These are phyloP conservation scores for Clostera curtula DNA, from an alignment of 2,888 invertebrate genomes.

Conservation along the genomic window DNA sequence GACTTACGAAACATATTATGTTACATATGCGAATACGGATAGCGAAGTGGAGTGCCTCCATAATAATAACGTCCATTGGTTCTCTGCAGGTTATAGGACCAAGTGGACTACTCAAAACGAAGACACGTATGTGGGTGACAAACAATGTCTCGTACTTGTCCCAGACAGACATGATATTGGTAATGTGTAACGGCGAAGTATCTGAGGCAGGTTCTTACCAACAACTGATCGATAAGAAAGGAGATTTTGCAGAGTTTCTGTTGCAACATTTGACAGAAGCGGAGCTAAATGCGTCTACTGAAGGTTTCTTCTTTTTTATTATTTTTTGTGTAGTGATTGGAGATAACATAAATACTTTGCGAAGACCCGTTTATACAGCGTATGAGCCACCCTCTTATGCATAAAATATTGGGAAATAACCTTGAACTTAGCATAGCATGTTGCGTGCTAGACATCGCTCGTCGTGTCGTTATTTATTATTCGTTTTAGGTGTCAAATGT, in stretches of 20 bases:
- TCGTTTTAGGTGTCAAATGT: too few relatives aligned
- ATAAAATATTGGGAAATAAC: too few relatives aligned
- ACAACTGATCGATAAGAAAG: slow-evolving; percentile 88
- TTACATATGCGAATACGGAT: too few relatives aligned
- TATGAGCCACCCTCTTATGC: too few relatives aligned
- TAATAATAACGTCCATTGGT: too few relatives aligned
- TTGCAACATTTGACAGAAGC: slow-evolving; percentile 85
- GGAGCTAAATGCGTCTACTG: slow-evolving; percentile 49
- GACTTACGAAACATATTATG: too few relatives aligned
- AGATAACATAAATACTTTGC: too few relatives aligned
- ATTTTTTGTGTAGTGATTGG: background rate
- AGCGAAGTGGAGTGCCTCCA: too few relatives aligned
- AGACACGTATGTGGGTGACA: slow-evolving; percentile 95
- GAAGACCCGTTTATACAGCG: too few relatives aligned
- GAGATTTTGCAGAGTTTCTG: slow-evolving; percentile 89
- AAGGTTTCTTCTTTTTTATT: slow-evolving; percentile 34
- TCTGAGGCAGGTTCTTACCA: slow-evolving; percentile 93
- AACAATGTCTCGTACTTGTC: slow-evolving; percentile 95
- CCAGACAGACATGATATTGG: slow-evolving; percentile 91
- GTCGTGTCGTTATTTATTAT: too few relatives aligned
- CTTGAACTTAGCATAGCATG: too few relatives aligned
- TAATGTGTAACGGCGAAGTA: slow-evolving; percentile 90
- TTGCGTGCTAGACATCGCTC: too few relatives aligned
- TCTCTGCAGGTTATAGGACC: slow-evolving; percentile 65
- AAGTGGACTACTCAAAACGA: slow-evolving; percentile 79